Base-by-base conservation (phyloP, 2,113 vertebrate species). In the Nanorana parkeri region DNA sequence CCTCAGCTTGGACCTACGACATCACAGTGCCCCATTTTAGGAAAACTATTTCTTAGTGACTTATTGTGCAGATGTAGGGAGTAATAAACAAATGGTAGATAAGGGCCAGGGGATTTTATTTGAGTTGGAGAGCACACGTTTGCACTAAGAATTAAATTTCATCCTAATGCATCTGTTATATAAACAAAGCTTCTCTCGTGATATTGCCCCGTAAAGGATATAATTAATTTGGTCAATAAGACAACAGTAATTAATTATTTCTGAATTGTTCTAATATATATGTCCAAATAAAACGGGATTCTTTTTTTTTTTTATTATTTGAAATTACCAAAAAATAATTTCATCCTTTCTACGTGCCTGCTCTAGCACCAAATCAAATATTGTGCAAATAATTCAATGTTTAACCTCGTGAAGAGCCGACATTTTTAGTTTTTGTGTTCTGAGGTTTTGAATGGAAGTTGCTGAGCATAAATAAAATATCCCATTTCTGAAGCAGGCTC, bases 61-160 rank as follows among this genome's bases (percentile, higher is more conserved):
- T 81, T 73, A 81, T 81, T 75, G 61, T 67, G 41, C 80, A 67
- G 63, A 58, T 51, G 29, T 13, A 21, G 61, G n/a, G 32, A 67
- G 80, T 21, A 75, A 75, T 75, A 75, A 82, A 82, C 71, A 82
- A 82, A 75, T 75, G 52, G 51, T 7, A 75, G 80, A 82, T 82
- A 67, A 82, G 24, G 19, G 69, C 29, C 60, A 65, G 80, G 80
- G 71, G 63, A 82, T 75, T 74, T 67, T 19, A 75, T 75, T 74
- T 66, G 63, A 82, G 68, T 67, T 26, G 21, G 80, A 85, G 84
- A 86, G 84, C 76, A 79, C 75, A 85, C 80, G 86, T 85, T 85
- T 85, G 82, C 87, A 85, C 86, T 87, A 87, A 84, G 85, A 90
- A 90, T 90, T 89, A 88, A 89, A 83, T 80, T 87, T 84, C 79